These are phyloP conservation scores for Hydropsyche betteni DNA, from an alignment of 2,888 invertebrate genomes.

Conservation along the genomic window DNA sequence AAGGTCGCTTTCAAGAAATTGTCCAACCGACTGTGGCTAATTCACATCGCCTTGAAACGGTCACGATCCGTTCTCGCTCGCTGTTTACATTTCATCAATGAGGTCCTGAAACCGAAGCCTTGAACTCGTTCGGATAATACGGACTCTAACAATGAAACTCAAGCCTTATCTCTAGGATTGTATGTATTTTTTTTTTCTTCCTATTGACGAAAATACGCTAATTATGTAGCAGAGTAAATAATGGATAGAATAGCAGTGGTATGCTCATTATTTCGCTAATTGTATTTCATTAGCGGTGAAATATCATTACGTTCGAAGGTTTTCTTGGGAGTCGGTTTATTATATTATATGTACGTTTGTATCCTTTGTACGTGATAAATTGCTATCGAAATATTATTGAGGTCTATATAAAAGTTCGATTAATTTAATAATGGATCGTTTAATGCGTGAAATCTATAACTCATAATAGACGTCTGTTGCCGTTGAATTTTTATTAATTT, in stretches of 20 bases:
- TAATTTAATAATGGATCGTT: too few relatives aligned
- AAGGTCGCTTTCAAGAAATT: slow-evolving; percentile 38
- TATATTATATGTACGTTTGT: too few relatives aligned
- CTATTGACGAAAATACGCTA: background rate
- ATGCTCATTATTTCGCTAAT: background rate
- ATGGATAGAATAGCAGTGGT: slow-evolving; percentile 6
- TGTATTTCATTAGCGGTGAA: background rate
- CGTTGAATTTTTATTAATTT: too few relatives aligned
- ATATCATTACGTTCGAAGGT: background rate
- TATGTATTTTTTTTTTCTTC: background rate
- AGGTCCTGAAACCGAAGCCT: slow-evolving; percentile 13
- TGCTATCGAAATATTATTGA: too few relatives aligned
- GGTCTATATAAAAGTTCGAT: too few relatives aligned
- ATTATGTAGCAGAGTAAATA: background rate
- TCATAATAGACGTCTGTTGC: too few relatives aligned
- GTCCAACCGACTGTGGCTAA: background rate
- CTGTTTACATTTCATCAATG: slow-evolving; percentile 12
- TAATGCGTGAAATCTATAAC: too few relatives aligned
- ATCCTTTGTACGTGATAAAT: too few relatives aligned
- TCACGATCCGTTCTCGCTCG: slow-evolving; percentile 20
- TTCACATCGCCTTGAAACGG: slow-evolving; percentile 21
- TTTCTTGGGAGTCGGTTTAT: too few relatives aligned
- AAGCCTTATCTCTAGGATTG: background rate
- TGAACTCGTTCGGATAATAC: slow-evolving; percentile 9
- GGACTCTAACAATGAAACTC: background rate